Evolutionary conservation across 2,797 vertebrate species (phyloP), one percentile per base, ranked within the genome.

Genomic region (Myiotriccus ornatus): DNA sequence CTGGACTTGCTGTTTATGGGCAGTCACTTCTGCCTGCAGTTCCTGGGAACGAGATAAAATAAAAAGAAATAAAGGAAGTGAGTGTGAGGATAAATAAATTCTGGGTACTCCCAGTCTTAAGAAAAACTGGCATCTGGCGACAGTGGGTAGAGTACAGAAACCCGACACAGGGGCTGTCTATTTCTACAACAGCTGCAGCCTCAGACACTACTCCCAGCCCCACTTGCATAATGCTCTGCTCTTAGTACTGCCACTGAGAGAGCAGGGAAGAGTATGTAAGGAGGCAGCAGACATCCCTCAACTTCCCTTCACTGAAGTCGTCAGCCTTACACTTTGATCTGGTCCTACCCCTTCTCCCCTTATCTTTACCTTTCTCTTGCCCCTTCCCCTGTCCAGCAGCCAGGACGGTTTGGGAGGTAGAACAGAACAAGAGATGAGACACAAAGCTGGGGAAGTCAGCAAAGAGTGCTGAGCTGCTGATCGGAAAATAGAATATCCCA

Each of bases 21-120:
- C 98, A 44, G 97, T 98, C 59, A 99, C 96, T 93, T 99, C 98
- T 0, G 97, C 98, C 93, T 98, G 98, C 60, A 99, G 91, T 83
- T 98, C 98, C 99, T 99, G 86, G n/a, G 68, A 49, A 96, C 6
- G 9, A 79, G 39, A 81, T 6, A 14, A 57, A 78, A 77, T 4
- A 15, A 56, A 86, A 71, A 68, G 9, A 32, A 83, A 55, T 52
- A 88, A 71, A 86, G 14, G 12, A 89, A 56, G 24, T 34, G 28
- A 34, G 46, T 24, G 19, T 23, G 24, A 90, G 23, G 43, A 69
- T 32, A 79, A 86, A 28, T 50, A 55, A 71, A 65, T 87, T 84
- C n/a, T 43, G 1, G 9, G 10, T 35, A 12, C 21, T 86, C 23
- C 35, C 53, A 62, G 37, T 53, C 32, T 70, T 64, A 41, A 52